Base-by-base conservation (phyloP, 2,888 invertebrate genomes). In the Apeira syringaria region DNA sequence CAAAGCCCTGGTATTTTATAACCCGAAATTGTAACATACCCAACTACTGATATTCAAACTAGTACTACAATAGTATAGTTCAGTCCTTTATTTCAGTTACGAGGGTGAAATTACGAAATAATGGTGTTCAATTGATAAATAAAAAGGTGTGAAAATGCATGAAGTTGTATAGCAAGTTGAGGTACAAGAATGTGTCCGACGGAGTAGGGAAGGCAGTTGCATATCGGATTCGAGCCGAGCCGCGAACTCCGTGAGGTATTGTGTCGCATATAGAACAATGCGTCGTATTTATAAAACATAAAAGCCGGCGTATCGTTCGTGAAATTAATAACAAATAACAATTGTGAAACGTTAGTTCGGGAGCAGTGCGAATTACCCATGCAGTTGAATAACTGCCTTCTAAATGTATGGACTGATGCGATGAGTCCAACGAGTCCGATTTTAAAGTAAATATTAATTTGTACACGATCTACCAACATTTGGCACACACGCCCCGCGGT, bases 301-400 rank as follows among this genome's bases (percentile, higher is more conserved):
- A 84, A 81, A 84, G 80, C 83, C 80, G 78, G 79, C 84, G 85
- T 88, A 88, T 87, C 88, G 88, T 80, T 87, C 86, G 80, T 82
- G 88, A 89, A 88, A 89, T 88, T 88, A 88, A 89, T 88, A 89
- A 89, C 88, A 88, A 89, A 89, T 88, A 88, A 88, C 88, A 88
- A 87, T 86, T 80, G 85, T 85, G 88, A 80, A 87, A 87, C 86
- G 81, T 83, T 84, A 82, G 81, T 84, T 85, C 82, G 82, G 83
- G 75, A 78, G 79, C 82, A 73, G 76, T 78, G 84, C 76, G 86
- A 87, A 86, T 84, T 87, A 80, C 79, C 80, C 80, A 75, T 75
- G 72, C 73, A 68, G 73, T 75, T 81, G 77, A 78, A 79, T 80
- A 78, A 75, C 75, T 69, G 60, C 43, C 59, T 59, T 53, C 63